Percentiles rank a stretch among this genome's conserved stretches.
phyloP scores from a whole-genome alignment of 2,113 vertebrate genomes.

The Tupaia tana region DNA sequence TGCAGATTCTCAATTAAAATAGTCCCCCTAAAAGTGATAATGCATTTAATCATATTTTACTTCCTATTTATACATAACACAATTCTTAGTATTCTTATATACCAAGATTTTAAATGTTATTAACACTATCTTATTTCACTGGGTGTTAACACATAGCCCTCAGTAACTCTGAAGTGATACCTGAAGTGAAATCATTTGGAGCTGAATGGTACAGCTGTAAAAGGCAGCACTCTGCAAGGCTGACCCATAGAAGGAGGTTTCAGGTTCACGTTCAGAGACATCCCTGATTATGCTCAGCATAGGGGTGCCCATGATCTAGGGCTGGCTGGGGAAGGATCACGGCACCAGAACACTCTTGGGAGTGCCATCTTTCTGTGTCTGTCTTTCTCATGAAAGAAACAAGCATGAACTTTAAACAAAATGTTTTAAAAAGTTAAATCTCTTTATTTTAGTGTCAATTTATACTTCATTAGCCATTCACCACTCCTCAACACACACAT shows the following conservation, averaged over 20 bases:
- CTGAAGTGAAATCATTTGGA: neutral
- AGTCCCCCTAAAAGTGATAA: neutral
- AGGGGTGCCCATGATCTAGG: no score
- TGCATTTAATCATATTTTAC: neutral
- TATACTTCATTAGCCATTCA: neutral
- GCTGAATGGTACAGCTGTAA: no score
- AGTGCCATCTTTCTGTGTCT: no score
- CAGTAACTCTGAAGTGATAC: neutral
- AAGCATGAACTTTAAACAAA: no score
- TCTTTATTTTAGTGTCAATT: neutral
- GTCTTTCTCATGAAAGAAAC: no score
- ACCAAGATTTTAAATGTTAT: neutral
- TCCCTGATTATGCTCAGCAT: no score
- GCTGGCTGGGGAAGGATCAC: no score
- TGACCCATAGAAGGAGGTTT: no score
- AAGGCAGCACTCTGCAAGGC: no score
- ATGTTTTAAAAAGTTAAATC: neutral
- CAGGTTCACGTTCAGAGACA: no score
- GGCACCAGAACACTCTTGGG: no score
- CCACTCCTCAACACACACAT: neutral
- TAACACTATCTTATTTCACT: neutral
- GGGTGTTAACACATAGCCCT: neutral
- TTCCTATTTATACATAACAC: slow-evolving; percentile 33
- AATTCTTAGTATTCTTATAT: slow-evolving; percentile 25
- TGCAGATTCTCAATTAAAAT: slow-evolving; percentile 28